Evolutionary conservation across 1,140 invertebrate species (phyloP), one percentile per base, ranked within the genome.

Genomic region (Diachasma alloeum): DNA sequence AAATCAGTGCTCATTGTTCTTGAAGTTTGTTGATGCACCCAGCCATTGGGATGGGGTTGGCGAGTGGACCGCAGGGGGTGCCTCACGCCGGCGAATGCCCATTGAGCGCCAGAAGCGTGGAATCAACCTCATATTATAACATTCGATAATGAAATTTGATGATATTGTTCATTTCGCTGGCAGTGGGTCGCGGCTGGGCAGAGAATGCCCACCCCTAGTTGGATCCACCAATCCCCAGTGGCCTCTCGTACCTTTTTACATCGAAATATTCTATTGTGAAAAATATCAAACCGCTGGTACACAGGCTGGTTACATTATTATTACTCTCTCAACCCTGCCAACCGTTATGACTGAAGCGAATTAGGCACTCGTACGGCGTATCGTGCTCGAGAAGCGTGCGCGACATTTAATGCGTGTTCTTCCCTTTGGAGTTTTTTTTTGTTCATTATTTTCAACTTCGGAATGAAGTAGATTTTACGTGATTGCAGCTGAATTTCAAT

Each of bases 71-170:
- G 24, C 68, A 74, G 66, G 71, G 74, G 67, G 69, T 74, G 39
- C 24, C 56, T 31, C 24, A 13, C 46, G 68, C 53, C 31, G 11
- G 46, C 26, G 26, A 71, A 46, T 19, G 13, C n/a, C 59, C 39
- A 56, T 75, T 59, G 74, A 44, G 42, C 15, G 5, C 9, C 39
- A 15, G 3, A 8, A 6, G n/a, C 17, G 19, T 42, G 42, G 84
- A 88, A 89, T 89, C 86, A 89, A 89, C 82, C 81, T 81, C 77
- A 83, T 83, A 87, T 89, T 89, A 89, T 89, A 86, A 86, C 82
- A 80, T 85, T 13, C 86, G 86, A 89, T 89, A 89, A 89, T 88
- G 88, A 89, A 89, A 89, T 90, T 89, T 88, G 86, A 89, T 86
- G 88, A 89, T 86, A 88, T 88, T 88, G 87, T 89, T 84, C 87